phyloP scores from a whole-genome alignment of 2,888 invertebrate species.

The Cryptops parisi region DNA sequence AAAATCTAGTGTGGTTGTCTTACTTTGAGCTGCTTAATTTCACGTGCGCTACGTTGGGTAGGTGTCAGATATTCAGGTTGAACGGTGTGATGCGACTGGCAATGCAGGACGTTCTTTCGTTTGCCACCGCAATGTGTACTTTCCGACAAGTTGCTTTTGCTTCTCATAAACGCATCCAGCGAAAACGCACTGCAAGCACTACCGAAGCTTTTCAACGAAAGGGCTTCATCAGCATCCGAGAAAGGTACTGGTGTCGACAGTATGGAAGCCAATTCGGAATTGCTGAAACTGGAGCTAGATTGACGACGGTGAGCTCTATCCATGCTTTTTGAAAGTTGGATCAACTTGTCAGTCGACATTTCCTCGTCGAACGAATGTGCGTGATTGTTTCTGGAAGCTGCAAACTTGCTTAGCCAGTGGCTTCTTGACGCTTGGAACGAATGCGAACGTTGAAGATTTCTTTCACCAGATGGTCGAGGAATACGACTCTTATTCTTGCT shows the following conservation, averaged over 20 bases:
- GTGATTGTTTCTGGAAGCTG: neutral
- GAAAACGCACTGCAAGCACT: neutral
- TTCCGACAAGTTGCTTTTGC: neutral
- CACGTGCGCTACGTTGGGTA: constrained; percentile 67
- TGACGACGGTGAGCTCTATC: neutral
- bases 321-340: too few species aligned
- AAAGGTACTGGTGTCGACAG: neutral
- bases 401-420: neutral
- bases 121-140: neutral
- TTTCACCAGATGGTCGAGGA: neutral
- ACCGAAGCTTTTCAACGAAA: neutral
- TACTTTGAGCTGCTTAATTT: constrained; percentile 36
- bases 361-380: neutral
- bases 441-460: neutral
- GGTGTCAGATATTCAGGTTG: constrained; percentile 76
- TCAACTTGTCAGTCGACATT: neutral
- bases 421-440: neutral
- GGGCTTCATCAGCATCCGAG: neutral
- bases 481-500: neutral
- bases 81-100: constrained; percentile 44
- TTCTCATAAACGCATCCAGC: neutral
- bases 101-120: constrained; percentile 58
- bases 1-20: neutral
- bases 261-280: neutral
- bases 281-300: neutral